Evolutionary conservation across 2,888 invertebrate species (phyloP), one percentile per base, ranked within the genome.

Genomic region (Caenorhabditis angaria): DNA sequence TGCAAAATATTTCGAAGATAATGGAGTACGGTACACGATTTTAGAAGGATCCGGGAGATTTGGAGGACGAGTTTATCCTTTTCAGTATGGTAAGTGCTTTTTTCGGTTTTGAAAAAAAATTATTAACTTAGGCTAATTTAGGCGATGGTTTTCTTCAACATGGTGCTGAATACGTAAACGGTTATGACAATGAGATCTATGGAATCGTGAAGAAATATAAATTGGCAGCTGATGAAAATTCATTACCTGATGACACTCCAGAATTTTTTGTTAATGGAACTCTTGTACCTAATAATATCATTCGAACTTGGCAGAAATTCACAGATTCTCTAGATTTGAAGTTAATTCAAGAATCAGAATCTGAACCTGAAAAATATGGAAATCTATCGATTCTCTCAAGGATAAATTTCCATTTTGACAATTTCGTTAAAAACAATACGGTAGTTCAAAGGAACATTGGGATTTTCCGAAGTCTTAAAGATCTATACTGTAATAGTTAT

Each of bases 81-180:
- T 85, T n/a, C 24, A 59, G 54, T 77, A 77, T 60, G 65, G 82
- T 76, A n/a, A 63, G 63, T 65, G 53, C 6, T 3, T 22, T 61
- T 60, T 12, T 12, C n/a, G n/a, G n/a, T n/a, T n/a, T 12, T 8
- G 8, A n/a, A n/a, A n/a, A n/a, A n/a, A n/a, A n/a, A n/a, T n/a
- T n/a, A n/a, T n/a, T n/a, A n/a, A n/a, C n/a, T n/a, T n/a, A n/a
- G n/a, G 4, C 3, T n/a, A 20, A 53, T 73, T 55, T 54, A 64
- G 62, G 70, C 0, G 67, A 76, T 25, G 80, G 80, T 8, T 85
- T 62, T 61, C 67, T 85, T 14, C 85, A 85, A 32, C 67, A 77
- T 27, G 85, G 85, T 27, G 85, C 85, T 0, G 81, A 86, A 59
- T 85, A 78, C 65, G 77, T 85, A 25, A 85, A 85, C 60, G 85